Evolutionary conservation across 2,888 invertebrate species (phyloP).

Genomic region (Lamellibrachia satsuma): DNA sequence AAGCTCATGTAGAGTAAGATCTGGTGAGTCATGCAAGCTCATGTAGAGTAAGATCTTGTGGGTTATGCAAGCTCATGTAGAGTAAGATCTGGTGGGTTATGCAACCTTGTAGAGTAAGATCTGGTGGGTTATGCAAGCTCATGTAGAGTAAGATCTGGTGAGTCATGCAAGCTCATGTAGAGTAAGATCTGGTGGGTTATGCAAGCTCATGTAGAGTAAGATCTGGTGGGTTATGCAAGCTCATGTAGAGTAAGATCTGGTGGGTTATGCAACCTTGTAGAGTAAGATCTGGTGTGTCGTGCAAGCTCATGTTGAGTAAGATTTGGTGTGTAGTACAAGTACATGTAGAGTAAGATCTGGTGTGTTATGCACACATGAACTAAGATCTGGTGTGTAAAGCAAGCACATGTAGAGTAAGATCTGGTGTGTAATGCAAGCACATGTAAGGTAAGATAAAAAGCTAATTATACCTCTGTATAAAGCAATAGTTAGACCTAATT

Average conservation of each 20-base stretch:
- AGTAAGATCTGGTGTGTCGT: too few species aligned
- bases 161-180: not conserved
- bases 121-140: not conserved
- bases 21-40: constrained; percentile 44
- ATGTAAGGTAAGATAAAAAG: too few species aligned
- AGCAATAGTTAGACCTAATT: too few species aligned
- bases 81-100: too few species aligned
- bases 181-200: constrained; percentile 43
- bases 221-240: not conserved
- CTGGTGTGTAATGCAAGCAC: too few species aligned
- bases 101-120: too few species aligned
- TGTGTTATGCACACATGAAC: too few species aligned
- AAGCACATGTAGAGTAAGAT: too few species aligned
- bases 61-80: not conserved
- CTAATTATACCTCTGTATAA: too few species aligned
- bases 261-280: too few species aligned
- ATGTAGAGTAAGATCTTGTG: not conserved
- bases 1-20: not conserved
- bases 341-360: not conserved
- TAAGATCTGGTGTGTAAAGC: too few species aligned
- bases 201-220: not conserved
- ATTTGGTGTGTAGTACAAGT: not conserved
- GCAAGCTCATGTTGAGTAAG: not conserved
- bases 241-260: too few species aligned
- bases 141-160: not conserved